phyloP scores from a whole-genome alignment of 2,797 vertebrate genomes.

The Rousettus madagascariensis region DNA sequence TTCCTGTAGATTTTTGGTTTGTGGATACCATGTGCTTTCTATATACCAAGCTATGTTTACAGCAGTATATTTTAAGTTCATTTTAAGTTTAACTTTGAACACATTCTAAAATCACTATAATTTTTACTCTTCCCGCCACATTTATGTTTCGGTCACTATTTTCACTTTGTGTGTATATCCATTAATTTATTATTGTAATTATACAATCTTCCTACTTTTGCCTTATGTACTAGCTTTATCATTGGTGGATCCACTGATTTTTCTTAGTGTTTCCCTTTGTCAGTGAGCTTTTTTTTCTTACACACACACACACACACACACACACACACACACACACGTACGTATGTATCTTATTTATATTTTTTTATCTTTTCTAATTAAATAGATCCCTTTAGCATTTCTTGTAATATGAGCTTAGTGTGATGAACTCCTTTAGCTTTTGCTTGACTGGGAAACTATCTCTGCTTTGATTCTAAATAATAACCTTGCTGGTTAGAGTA shows the following conservation, averaged over 20 bases:
- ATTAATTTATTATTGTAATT: background rate
- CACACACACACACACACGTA: too few relatives aligned
- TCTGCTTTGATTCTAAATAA: too few relatives aligned
- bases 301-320: too few relatives aligned
- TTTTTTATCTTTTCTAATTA: background rate
- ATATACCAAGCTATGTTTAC: background rate
- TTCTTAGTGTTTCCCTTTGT: background rate
- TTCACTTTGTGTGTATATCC: too few relatives aligned
- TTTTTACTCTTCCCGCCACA: too few relatives aligned
- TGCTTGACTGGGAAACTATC: too few relatives aligned
- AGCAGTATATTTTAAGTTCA: background rate
- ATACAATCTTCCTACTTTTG: background rate
- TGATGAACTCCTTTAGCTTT: too few relatives aligned
- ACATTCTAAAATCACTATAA: too few relatives aligned
- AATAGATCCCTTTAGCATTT: background rate
- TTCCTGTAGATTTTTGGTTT: background rate
- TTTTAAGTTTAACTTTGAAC: background rate
- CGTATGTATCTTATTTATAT: background rate
- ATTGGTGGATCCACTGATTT: background rate
- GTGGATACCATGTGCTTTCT: background rate
- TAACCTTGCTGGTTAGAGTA: too few relatives aligned
- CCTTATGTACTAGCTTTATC: background rate
- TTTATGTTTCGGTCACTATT: background rate
- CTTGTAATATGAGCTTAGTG: background rate
- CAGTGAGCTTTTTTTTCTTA: background rate